Evolutionary conservation across 2,113 vertebrate genomes (phyloP).

Genomic region (Takifugu flavidus): DNA sequence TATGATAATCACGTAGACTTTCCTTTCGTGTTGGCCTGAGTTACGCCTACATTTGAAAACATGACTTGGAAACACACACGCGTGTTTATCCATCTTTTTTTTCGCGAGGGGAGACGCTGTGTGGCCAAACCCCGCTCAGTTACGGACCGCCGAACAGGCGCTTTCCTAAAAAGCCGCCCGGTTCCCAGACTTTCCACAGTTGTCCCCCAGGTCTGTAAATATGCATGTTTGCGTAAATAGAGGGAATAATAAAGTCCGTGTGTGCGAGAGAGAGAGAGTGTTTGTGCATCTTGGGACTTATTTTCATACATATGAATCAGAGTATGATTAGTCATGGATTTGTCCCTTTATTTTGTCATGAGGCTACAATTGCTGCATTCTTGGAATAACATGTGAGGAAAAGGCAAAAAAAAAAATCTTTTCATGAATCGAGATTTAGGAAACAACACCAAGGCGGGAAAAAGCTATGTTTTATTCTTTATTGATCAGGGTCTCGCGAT

Average conservation of each 20-base stretch:
- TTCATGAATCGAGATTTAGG: too few species aligned
- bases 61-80: slow-evolving; percentile 34
- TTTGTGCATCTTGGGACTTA: slow-evolving; percentile 39
- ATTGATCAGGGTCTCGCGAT: too few species aligned
- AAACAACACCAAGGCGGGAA: too few species aligned
- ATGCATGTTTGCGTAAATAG: slow-evolving; percentile 45
- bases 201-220: slow-evolving; percentile 49
- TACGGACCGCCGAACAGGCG: too few species aligned
- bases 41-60: slow-evolving; percentile 36
- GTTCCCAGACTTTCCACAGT: slow-evolving; percentile 64
- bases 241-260: slow-evolving; percentile 22
- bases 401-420: too few species aligned
- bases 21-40: slow-evolving; percentile 27
- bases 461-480: too few species aligned
- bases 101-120: slow-evolving; percentile 38
- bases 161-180: slow-evolving; percentile 1
- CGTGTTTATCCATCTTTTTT: slow-evolving; percentile 58
- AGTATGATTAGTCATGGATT: too few species aligned
- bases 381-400: too few species aligned
- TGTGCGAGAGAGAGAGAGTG: slow-evolving; percentile 25
- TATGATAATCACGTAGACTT: slow-evolving; percentile 1
- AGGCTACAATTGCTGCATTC: too few species aligned
- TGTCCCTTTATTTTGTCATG: too few species aligned
- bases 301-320: slow-evolving; percentile 17
- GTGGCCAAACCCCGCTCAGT: not conserved